phyloP scores from a whole-genome alignment of 2,113 vertebrate genomes.

The Petrocephalus microphthalmus region DNA sequence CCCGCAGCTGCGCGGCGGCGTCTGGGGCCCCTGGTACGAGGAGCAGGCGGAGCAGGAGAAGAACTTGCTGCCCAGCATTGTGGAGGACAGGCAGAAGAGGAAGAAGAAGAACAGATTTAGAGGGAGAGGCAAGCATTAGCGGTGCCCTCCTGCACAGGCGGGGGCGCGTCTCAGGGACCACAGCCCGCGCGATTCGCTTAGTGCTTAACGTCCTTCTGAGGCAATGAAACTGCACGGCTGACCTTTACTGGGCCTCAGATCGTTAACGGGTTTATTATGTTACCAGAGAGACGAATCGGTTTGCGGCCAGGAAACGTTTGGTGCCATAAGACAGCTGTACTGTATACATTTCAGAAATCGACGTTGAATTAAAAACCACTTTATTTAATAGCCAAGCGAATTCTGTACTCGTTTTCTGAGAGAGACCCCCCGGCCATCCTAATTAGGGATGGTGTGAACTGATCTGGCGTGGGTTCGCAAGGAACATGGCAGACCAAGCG shows the following conservation, averaged over 20 bases:
- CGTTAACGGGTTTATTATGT: slow-evolving; percentile 30
- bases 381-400: slow-evolving; percentile 29
- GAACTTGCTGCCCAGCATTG: slow-evolving; percentile 50
- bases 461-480: slow-evolving; percentile 47
- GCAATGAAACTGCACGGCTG: slow-evolving; percentile 47
- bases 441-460: slow-evolving; percentile 31
- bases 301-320: slow-evolving; percentile 20
- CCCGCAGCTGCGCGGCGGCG: slow-evolving; percentile 86
- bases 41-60: slow-evolving; percentile 62
- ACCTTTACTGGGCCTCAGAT: slow-evolving; percentile 37
- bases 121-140: slow-evolving; percentile 49
- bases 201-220: background rate
- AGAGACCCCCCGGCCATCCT: slow-evolving; percentile 29
- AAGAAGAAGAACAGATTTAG: slow-evolving; percentile 67
- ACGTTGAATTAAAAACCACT: slow-evolving; percentile 17
- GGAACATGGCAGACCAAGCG: slow-evolving; percentile 34
- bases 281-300: background rate
- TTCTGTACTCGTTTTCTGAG: slow-evolving; percentile 35
- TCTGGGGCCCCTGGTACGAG: slow-evolving; percentile 94
- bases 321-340: slow-evolving; percentile 29
- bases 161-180: slow-evolving; percentile 50
- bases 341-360: slow-evolving; percentile 28
- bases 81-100: slow-evolving; percentile 57
- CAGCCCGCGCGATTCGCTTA: background rate
- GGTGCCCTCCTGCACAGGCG: background rate